These are phyloP conservation scores for Apotomis betuletana DNA, from an alignment of 2,888 invertebrate genomes.

Conservation along the genomic window DNA sequence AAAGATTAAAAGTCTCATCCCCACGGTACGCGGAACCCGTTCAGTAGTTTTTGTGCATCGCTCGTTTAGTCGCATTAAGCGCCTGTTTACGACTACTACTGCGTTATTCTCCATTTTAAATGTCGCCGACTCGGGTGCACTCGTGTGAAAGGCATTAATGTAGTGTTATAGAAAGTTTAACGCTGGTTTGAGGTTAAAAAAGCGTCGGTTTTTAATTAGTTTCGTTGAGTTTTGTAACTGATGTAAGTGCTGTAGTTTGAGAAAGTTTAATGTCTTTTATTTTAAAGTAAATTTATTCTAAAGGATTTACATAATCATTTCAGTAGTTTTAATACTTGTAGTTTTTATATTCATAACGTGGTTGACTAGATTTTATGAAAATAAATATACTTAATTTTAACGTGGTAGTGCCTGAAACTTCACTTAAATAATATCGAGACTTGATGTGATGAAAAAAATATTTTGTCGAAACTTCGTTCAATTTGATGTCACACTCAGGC, in stretches of 20 bases:
- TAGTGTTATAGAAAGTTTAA: constrained; percentile 30
- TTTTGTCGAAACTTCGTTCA: neutral
- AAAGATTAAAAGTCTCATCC: too few species aligned
- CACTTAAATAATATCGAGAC: too few species aligned
- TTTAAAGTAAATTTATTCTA: neutral
- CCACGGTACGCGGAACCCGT: neutral
- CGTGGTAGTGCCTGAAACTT: too few species aligned
- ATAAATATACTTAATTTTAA: too few species aligned
- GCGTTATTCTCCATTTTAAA: constrained; percentile 36
- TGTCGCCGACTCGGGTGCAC: constrained; percentile 23
- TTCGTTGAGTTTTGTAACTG: constrained; percentile 15
- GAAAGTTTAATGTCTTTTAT: neutral
- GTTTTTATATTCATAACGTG: too few species aligned
- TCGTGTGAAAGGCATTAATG: constrained; percentile 35
- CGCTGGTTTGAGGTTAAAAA: constrained; percentile 9
- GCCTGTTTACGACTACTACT: constrained; percentile 34
- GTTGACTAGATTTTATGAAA: too few species aligned
- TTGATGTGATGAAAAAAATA: neutral
- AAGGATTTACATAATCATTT: neutral
- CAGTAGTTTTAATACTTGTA: too few species aligned
- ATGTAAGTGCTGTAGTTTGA: neutral
- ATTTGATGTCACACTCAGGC: neutral
- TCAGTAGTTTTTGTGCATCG: constrained; percentile 30
- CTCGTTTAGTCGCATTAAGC: constrained; percentile 35
- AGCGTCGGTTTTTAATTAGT: constrained; percentile 8